Evolutionary conservation across 2,113 vertebrate species (phyloP).

Genomic region (Parus major): DNA sequence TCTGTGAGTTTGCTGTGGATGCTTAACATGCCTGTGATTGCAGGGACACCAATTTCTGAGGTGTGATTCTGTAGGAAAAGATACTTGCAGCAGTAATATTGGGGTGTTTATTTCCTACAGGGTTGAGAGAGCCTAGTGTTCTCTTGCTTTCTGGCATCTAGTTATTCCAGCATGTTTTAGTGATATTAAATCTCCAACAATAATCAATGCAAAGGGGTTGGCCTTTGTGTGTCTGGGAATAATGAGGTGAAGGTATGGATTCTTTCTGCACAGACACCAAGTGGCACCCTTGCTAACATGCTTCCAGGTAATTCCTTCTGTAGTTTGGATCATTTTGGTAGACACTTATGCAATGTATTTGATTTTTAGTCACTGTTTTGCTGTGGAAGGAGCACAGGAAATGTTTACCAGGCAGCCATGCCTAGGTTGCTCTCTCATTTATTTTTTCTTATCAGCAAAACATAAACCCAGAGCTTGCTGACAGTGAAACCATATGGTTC

Average conservation of each 20-base stretch:
- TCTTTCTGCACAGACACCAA: neutral
- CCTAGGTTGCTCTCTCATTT: neutral
- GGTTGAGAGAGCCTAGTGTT: neutral
- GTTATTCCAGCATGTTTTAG: neutral
- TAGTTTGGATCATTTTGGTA: neutral
- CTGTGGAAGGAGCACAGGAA: neutral
- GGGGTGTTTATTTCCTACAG: neutral
- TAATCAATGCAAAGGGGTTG: neutral
- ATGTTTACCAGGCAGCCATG: neutral
- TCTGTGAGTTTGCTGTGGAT: neutral
- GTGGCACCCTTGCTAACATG: neutral
- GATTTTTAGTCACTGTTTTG: neutral
- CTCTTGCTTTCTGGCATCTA: neutral
- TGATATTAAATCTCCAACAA: neutral
- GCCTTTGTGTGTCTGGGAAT: neutral
- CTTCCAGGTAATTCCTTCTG: neutral
- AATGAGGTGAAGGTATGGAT: neutral
- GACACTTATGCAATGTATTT: neutral
- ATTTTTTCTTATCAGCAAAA: conserved; percentile 5
- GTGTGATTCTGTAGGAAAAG: neutral
- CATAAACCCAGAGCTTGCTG: neutral
- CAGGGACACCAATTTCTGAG: neutral
- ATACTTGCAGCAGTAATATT: neutral
- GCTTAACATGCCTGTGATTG: neutral
- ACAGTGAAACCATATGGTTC: neutral